Percentiles rank a stretch among this genome's conserved stretches.
phyloP scores from a whole-genome alignment of 2,113 vertebrate species.

The Halcyon senegalensis region DNA sequence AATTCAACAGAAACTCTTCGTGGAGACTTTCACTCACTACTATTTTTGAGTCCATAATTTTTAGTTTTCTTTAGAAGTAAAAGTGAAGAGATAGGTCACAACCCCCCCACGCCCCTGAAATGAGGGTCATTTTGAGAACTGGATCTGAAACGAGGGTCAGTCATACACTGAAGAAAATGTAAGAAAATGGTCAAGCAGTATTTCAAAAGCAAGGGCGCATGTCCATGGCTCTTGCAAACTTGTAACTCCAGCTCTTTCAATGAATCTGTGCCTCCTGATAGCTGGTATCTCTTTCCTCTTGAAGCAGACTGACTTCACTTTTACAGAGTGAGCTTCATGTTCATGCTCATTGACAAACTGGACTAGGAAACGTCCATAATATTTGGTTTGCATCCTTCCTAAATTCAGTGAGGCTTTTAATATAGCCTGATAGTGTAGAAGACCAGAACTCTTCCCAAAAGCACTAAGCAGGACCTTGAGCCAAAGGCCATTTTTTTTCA shows the following conservation, averaged over 20 bases:
- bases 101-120: background rate
- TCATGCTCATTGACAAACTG: background rate
- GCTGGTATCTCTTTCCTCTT: background rate
- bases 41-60: background rate
- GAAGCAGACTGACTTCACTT: background rate
- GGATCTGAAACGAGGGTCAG: background rate
- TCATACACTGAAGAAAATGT: background rate
- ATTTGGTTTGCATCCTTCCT: background rate
- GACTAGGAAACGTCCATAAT: background rate
- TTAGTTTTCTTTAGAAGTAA: background rate
- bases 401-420: background rate
- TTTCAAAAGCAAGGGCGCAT: background rate
- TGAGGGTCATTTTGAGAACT: background rate
- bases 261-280: background rate
- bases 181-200: background rate
- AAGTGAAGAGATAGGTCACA: background rate
- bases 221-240: background rate
- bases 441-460: background rate
- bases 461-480: background rate
- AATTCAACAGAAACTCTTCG: background rate
- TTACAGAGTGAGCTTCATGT: background rate
- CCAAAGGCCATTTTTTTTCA: background rate
- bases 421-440: background rate
- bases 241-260: background rate
- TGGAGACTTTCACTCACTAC: background rate